Evolutionary conservation across 2,888 invertebrate species (phyloP).

Genomic region (Polyploca ridens): DNA sequence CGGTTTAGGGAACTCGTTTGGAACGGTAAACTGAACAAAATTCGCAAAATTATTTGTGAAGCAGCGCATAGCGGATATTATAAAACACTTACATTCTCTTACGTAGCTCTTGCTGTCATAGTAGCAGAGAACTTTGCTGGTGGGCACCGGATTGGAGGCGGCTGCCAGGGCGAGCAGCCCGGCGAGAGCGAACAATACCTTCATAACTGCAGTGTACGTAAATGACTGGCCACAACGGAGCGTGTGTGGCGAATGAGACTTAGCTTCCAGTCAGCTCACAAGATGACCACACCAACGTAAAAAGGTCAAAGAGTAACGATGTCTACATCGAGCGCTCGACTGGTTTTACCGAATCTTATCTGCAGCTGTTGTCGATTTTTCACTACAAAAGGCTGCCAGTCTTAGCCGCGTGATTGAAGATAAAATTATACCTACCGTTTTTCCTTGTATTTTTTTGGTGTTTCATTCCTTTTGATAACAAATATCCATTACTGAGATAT

Average conservation of each 20-base stretch:
- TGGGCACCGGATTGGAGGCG: slow-evolving; percentile 65
- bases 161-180: slow-evolving; percentile 62
- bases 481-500: too few species aligned
- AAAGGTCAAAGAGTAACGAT: slow-evolving; percentile 1
- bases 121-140: slow-evolving; percentile 88
- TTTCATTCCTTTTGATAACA: neutral
- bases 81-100: slow-evolving; percentile 86
- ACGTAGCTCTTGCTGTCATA: slow-evolving; percentile 88
- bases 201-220: slow-evolving; percentile 50
- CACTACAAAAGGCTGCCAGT: neutral
- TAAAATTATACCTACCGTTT: neutral
- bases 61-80: slow-evolving; percentile 50
- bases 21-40: slow-evolving; percentile 23
- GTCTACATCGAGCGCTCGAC: slow-evolving; percentile 26
- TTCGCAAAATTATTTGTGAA: slow-evolving; percentile 32
- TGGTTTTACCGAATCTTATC: slow-evolving; percentile 54
- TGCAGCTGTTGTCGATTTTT: slow-evolving; percentile 38
- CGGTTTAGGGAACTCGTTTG: slow-evolving; percentile 33
- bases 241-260: slow-evolving; percentile 67
- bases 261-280: slow-evolving; percentile 35
- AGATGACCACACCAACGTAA: slow-evolving; percentile 33
- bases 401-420: slow-evolving; percentile 10
- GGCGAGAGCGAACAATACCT: slow-evolving; percentile 56
- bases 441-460: neutral
- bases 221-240: slow-evolving; percentile 64